Conservation (phyloP, 2,797 vertebrate genomes). For the Synaphobranchus kaupii region DNA sequence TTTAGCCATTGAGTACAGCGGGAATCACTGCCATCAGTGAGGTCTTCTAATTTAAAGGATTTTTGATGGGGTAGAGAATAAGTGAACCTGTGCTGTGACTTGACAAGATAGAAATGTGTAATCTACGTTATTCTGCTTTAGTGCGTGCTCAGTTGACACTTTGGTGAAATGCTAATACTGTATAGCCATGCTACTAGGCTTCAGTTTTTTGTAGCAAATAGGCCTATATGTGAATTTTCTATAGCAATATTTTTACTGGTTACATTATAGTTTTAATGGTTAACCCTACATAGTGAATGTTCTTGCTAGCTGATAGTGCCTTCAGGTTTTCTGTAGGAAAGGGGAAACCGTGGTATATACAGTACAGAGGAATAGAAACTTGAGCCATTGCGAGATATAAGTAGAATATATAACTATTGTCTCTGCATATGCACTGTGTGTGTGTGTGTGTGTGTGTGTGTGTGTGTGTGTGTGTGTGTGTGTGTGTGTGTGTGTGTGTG, state of each 20-base stretch:
- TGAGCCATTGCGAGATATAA: background rate
- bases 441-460: too few relatives aligned
- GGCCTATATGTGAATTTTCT: background rate
- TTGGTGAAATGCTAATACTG: background rate
- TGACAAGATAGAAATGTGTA: background rate
- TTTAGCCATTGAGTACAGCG: background rate
- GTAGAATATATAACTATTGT: background rate
- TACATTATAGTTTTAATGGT: background rate
- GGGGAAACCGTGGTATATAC: background rate
- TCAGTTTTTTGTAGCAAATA: background rate
- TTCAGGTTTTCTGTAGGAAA: background rate
- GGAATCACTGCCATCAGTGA: too few relatives aligned
- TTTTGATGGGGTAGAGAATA: background rate
- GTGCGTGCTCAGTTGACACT: background rate
- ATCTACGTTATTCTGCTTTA: background rate
- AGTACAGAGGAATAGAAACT: background rate
- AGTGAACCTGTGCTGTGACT: background rate
- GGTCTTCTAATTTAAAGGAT: background rate
- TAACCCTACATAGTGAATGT: background rate
- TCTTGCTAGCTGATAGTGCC: background rate
- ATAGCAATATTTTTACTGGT: background rate
- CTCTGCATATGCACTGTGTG: too few relatives aligned
- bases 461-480: too few relatives aligned
- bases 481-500: too few relatives aligned
- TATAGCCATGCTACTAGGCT: background rate